These are phyloP conservation scores for Cheilosia variabilis DNA, from an alignment of 2,888 invertebrate genomes.

Conservation along the genomic window DNA sequence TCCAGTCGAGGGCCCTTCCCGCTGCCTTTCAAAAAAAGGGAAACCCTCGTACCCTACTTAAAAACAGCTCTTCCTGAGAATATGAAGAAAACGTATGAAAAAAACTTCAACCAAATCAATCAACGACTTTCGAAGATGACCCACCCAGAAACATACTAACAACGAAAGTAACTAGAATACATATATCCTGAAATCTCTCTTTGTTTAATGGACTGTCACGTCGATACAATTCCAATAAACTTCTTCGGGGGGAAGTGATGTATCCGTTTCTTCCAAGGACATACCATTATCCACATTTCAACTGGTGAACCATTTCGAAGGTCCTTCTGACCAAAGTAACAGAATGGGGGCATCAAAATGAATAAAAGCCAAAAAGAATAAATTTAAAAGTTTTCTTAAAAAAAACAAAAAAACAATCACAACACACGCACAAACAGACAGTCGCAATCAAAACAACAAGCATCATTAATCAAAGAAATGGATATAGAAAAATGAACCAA, in stretches of 20 bases:
- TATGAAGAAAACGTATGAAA: not conserved
- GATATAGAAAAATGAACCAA: not conserved
- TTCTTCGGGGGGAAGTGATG: slow-evolving; percentile 4
- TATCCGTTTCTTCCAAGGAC: slow-evolving; percentile 28
- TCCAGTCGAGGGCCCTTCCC: too few species aligned
- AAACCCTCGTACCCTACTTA: too few species aligned
- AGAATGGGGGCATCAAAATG: not conserved
- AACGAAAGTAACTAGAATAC: not conserved
- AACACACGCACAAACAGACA: slow-evolving; percentile 11
- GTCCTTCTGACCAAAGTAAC: slow-evolving; percentile 28
- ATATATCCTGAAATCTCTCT: slow-evolving; percentile 11
- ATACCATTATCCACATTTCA: slow-evolving; percentile 40
- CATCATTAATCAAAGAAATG: slow-evolving; percentile 51
- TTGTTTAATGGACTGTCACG: slow-evolving; percentile 48
- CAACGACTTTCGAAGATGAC: not conserved
- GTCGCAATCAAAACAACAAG: slow-evolving; percentile 31
- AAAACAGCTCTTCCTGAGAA: too few species aligned
- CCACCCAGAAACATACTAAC: not conserved
- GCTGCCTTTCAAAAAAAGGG: too few species aligned
- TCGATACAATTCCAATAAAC: slow-evolving; percentile 18
- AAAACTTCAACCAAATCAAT: not conserved
- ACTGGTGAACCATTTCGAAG: slow-evolving; percentile 26
- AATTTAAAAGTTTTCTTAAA: slow-evolving; percentile 31
- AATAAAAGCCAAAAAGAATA: slow-evolving; percentile 20
- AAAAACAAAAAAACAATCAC: not conserved